phyloP scores from a whole-genome alignment of 1,140 invertebrate genomes.

The Drosophila insularis region DNA sequence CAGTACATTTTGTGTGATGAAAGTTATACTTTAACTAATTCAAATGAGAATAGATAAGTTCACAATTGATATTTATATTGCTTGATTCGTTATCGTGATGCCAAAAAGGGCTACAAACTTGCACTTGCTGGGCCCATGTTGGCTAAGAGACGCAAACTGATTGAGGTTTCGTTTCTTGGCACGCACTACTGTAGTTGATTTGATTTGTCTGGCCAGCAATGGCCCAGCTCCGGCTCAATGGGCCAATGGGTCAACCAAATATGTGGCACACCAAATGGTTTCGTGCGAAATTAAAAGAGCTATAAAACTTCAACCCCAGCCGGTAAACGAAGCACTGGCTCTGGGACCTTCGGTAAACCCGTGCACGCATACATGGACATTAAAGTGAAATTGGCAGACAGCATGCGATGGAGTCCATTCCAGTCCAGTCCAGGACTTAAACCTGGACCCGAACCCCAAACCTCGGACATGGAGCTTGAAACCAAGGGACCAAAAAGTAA shows the following conservation, averaged over 20 bases:
- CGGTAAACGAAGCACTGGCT: constrained; percentile 10
- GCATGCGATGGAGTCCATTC: constrained; percentile 14
- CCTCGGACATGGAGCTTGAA: background rate
- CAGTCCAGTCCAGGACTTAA: no score
- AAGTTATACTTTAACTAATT: no score
- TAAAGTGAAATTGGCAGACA: constrained; percentile 27
- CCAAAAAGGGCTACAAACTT: no score
- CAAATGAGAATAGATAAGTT: no score
- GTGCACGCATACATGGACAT: constrained; percentile 23
- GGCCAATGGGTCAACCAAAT: constrained; percentile 17
- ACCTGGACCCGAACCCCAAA: background rate
- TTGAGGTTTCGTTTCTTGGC: background rate
- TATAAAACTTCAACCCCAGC: constrained; percentile 24
- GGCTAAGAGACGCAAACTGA: no score
- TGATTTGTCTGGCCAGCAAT: background rate
- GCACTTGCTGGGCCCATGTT: no score
- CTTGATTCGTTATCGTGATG: no score
- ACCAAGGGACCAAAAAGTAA: background rate
- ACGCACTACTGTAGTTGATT: constrained; percentile 1
- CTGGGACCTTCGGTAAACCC: constrained; percentile 4
- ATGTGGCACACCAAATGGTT: constrained; percentile 19
- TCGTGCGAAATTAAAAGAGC: constrained; percentile 31
- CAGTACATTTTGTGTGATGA: no score
- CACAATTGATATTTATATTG: no score
- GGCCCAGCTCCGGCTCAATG: background rate